These are phyloP conservation scores for Etheostoma nigrum DNA, from an alignment of 2,797 vertebrate species.

Conservation along the genomic window DNA sequence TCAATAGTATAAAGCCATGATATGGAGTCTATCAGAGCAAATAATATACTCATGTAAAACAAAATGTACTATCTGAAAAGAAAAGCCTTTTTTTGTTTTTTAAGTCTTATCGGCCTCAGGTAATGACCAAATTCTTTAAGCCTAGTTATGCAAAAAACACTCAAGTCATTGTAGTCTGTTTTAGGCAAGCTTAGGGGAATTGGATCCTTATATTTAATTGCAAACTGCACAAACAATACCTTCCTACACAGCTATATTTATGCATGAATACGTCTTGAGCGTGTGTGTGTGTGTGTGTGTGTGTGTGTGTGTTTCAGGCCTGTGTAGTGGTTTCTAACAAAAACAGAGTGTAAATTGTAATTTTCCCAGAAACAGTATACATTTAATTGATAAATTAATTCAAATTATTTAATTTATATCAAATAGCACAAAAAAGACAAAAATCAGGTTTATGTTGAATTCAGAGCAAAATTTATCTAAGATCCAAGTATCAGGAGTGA, in stretches of 20 bases:
- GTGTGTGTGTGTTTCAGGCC: no score
- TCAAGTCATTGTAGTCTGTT: constrained; percentile 4
- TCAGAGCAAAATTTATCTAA: background rate
- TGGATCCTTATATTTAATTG: background rate
- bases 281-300: no score
- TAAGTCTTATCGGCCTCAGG: background rate
- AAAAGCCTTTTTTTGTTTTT: constrained; percentile 13
- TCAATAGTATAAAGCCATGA: background rate
- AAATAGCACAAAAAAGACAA: constrained; percentile 3
- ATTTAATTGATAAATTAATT: no score
- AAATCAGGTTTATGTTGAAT: constrained; percentile 3
- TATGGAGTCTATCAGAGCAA: background rate
- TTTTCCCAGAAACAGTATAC: no score
- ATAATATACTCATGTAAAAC: background rate
- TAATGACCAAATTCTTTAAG: constrained; percentile 16
- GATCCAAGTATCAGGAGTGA: constrained; percentile 14
- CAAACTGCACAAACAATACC: background rate
- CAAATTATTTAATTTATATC: background rate
- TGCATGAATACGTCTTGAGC: no score
- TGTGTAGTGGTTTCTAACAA: no score
- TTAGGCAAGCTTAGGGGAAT: constrained; percentile 5
- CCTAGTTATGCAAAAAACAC: constrained; percentile 22
- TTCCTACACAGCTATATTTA: background rate
- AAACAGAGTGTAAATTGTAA: no score
- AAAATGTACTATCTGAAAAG: background rate